Evolutionary conservation across 2,797 vertebrate genomes (phyloP).

Genomic region (Lepidocolaptes lacrymiger): DNA sequence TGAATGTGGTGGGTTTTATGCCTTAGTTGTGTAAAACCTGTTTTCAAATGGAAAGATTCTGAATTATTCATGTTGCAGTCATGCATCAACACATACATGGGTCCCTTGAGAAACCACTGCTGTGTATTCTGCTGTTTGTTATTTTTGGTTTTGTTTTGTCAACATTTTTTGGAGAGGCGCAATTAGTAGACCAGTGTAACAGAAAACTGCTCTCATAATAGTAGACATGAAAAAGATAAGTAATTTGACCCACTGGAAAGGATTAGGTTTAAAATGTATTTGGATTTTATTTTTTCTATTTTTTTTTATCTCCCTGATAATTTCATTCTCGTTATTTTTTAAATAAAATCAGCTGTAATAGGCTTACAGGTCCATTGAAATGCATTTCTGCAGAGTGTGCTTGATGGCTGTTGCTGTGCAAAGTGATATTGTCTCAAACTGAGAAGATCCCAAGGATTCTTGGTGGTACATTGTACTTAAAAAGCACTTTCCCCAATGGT

Average conservation of each 20-base stretch:
- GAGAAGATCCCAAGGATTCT: neutral
- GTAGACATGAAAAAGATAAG: neutral
- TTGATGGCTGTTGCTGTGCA: neutral
- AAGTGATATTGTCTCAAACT: neutral
- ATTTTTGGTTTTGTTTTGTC: constrained; percentile 43
- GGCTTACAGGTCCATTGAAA: neutral
- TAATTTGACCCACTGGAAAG: neutral
- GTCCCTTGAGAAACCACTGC: constrained; percentile 65
- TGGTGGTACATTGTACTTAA: neutral
- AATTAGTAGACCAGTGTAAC: constrained; percentile 4
- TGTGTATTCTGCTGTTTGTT: constrained; percentile 30
- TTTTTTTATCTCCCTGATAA: neutral
- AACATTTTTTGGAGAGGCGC: constrained; percentile 18
- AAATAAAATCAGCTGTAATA: neutral
- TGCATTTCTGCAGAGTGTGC: neutral
- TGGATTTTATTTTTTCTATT: neutral
- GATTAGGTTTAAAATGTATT: neutral
- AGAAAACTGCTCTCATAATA: constrained; percentile 17
- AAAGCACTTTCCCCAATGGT: neutral
- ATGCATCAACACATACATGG: constrained; percentile 10
- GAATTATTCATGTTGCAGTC: constrained; percentile 75
- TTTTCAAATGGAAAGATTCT: constrained; percentile 52
- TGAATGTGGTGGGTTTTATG: constrained; percentile 55
- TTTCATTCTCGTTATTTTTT: constrained; percentile 12
- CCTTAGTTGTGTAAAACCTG: constrained; percentile 47